A percentile compares a stretch with the other conserved stretches of the same genome.
Conservation (phyloP, 2,113 vertebrate genomes). For the Bufo bufo region DNA sequence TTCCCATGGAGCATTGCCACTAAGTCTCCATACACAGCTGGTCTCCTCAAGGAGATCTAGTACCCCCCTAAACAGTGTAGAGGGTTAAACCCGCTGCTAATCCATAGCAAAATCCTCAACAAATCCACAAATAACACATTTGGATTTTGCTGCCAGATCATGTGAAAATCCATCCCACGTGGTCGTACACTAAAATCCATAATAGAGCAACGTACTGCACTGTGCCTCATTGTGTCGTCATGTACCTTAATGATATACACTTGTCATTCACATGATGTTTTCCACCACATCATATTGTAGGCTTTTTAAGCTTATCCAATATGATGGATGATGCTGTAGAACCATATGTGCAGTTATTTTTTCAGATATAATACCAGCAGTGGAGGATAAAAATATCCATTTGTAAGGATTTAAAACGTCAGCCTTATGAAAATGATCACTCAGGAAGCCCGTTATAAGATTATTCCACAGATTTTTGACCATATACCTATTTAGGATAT, state of each 20-base stretch:
- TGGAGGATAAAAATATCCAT: constrained; percentile 14
- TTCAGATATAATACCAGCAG: neutral
- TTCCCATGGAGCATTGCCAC: too few species aligned
- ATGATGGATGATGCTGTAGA: neutral
- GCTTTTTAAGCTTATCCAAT: neutral
- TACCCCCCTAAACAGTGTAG: too few species aligned
- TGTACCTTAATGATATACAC: neutral
- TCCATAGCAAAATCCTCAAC: too few species aligned
- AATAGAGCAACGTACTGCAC: too few species aligned
- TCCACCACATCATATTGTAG: neutral
- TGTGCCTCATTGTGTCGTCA: neutral
- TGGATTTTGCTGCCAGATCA: too few species aligned
- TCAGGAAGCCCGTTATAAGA: neutral
- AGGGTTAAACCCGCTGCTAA: too few species aligned
- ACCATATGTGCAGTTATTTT: constrained; percentile 20
- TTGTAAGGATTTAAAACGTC: neutral
- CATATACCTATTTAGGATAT: neutral
- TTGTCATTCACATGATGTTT: neutral
- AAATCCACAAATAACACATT: too few species aligned
- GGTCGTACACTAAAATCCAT: neutral
- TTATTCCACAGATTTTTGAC: neutral
- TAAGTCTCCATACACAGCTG: too few species aligned
- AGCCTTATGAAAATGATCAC: neutral
- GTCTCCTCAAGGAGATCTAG: too few species aligned
- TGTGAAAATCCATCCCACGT: too few species aligned